phyloP scores from a whole-genome alignment of 2,797 vertebrate genomes.

The Distichodus sexfasciatus region DNA sequence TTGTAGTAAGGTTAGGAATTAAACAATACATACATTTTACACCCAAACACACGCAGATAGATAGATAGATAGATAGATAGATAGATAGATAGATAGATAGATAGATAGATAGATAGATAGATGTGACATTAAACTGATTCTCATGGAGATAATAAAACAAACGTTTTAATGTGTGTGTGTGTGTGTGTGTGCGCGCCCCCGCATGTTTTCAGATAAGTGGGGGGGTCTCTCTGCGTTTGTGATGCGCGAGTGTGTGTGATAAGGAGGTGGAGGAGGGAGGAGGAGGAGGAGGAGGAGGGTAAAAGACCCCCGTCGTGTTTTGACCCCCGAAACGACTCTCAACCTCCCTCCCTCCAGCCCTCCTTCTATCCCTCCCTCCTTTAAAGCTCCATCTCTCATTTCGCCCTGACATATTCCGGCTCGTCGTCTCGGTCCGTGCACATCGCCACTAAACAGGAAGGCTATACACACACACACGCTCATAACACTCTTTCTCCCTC shows the following conservation, averaged over 20 bases:
- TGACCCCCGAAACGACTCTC: conserved; percentile 78
- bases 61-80: background rate
- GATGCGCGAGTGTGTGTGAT: conserved; percentile 47
- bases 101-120: background rate
- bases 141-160: too few species aligned
- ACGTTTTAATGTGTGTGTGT: background rate
- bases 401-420: conserved; percentile 67
- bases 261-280: conserved; percentile 44
- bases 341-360: conserved; percentile 54
- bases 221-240: conserved; percentile 60
- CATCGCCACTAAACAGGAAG: conserved; percentile 67
- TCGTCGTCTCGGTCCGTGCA: conserved; percentile 70
- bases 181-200: conserved; percentile 13
- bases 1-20: too few species aligned
- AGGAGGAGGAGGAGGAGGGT: conserved; percentile 39
- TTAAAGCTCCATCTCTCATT: conserved; percentile 70
- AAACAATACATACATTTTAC: too few species aligned
- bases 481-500: too few species aligned
- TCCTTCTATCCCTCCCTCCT: conserved; percentile 45
- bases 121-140: too few species aligned
- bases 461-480: too few species aligned
- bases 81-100: background rate
- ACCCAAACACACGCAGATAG: too few species aligned
- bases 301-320: conserved; percentile 77
- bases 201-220: conserved; percentile 53